A percentile compares a stretch with the other conserved stretches of the same genome.
phyloP scores from a whole-genome alignment of 2,113 vertebrate species.

The Lepus americanus region DNA sequence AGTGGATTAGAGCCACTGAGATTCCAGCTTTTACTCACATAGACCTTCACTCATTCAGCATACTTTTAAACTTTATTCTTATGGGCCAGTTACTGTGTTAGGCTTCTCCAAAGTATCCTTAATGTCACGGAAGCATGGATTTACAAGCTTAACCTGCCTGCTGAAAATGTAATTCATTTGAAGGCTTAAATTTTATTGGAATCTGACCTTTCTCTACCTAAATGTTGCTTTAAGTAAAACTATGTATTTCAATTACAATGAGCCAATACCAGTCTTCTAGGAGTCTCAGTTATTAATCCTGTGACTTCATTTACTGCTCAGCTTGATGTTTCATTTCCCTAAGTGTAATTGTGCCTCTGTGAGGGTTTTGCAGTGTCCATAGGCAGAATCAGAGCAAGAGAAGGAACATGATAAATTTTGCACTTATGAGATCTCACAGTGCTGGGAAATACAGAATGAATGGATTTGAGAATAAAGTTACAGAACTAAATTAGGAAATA shows the following conservation, averaged over 20 bases:
- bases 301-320: background rate
- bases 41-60: background rate
- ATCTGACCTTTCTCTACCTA: background rate
- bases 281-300: background rate
- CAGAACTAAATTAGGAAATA: background rate
- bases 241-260: background rate
- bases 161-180: background rate
- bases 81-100: background rate
- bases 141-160: background rate
- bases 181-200: background rate
- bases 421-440: background rate
- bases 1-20: background rate
- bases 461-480: background rate
- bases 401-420: background rate
- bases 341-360: background rate
- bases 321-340: background rate
- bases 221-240: constrained; percentile 41
- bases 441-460: background rate
- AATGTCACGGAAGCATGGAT: background rate
- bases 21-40: background rate
- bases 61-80: background rate
- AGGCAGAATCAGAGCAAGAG: background rate
- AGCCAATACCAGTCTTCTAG: background rate
- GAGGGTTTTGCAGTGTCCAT: background rate
- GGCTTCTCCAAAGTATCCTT: background rate